Evolutionary conservation across 2,113 vertebrate genomes (phyloP), one percentile per base, ranked within the genome.

Genomic region (Jaculus jaculus): DNA sequence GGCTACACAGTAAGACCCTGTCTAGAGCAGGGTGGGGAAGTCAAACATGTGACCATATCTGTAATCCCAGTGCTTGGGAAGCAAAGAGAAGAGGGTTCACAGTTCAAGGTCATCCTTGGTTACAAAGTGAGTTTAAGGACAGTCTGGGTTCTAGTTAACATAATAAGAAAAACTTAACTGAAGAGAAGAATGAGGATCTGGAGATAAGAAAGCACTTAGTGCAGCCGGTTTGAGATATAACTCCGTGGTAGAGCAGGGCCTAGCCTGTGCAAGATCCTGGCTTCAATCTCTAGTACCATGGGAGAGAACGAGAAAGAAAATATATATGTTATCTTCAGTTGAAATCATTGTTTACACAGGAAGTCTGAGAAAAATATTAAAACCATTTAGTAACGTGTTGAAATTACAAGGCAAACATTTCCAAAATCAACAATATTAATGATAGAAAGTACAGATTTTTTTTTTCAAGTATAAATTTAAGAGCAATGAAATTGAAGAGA

Each of bases 321-420:
- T 34, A 69, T 58, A 23, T 58, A 75, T 84, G 37, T 79, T 83
- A 78, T 69, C 69, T 80, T n/a, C 73, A 63, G 10, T 66, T 75
- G 61, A 88, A 91, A 87, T 84, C 42, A 39, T 32, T 90, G 23
- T 58, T 47, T 79, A 69, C 24, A 7, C 69, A 90, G 47, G 34
- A 89, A 72, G 37, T 37, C 37, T 51, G 66, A 90, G 77, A 73
- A 83, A 94, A 92, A 87, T 23, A 79, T 69, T 77, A 60, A 87
- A 96, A 84, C 37, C 80, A 37, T 69, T 74, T 66, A 65, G 72
- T 47, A 69, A 92, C 63, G 90, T 73, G 23, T 28, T 80, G 42
- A 47, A 47, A 47, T 47, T 47, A n/a, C 54, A 63, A 94, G 58
- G 28, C 79, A 75, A 84, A 51, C 23, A 87, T 47, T 26, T 28